Evolutionary conservation across 2,888 invertebrate species (phyloP).

Genomic region (Alsophila aescularia): DNA sequence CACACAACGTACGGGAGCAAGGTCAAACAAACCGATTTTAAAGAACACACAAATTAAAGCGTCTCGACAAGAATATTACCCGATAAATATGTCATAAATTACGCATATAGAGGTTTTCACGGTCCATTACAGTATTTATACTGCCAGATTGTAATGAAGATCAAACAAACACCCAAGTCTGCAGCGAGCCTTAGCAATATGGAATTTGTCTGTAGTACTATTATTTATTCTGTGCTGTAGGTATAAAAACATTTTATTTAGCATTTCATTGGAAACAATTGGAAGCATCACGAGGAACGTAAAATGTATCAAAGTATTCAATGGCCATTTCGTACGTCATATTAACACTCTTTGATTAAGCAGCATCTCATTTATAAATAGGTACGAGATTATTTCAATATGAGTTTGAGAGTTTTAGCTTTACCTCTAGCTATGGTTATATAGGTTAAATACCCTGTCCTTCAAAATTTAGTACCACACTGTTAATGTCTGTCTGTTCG

Average conservation of each 20-base stretch:
- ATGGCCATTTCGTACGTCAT: constrained; percentile 53
- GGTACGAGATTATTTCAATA: no score
- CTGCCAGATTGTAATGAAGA: background rate
- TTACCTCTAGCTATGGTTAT: background rate
- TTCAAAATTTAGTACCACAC: no score
- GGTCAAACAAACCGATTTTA: constrained; percentile 57
- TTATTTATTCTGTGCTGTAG: no score
- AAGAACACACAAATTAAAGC: constrained; percentile 50
- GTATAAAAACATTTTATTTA: constrained; percentile 11
- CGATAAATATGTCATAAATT: constrained; percentile 30
- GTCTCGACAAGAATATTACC: constrained; percentile 31
- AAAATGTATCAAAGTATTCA: constrained; percentile 50
- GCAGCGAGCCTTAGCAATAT: background rate
- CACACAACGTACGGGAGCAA: constrained; percentile 51
- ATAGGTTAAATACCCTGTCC: no score
- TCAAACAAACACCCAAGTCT: background rate
- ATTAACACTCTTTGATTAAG: constrained; percentile 32
- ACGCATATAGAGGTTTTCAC: constrained; percentile 15
- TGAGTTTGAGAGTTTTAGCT: background rate
- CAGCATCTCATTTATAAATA: no score
- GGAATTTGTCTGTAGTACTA: background rate
- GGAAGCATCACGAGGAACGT: constrained; percentile 53
- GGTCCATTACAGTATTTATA: constrained; percentile 5
- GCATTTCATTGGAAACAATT: constrained; percentile 64
- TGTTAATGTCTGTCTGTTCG: no score